A percentile compares a stretch with the other conserved stretches of the same genome.
phyloP scores from a whole-genome alignment of 2,888 invertebrate species.

The Lottia gigantea region DNA sequence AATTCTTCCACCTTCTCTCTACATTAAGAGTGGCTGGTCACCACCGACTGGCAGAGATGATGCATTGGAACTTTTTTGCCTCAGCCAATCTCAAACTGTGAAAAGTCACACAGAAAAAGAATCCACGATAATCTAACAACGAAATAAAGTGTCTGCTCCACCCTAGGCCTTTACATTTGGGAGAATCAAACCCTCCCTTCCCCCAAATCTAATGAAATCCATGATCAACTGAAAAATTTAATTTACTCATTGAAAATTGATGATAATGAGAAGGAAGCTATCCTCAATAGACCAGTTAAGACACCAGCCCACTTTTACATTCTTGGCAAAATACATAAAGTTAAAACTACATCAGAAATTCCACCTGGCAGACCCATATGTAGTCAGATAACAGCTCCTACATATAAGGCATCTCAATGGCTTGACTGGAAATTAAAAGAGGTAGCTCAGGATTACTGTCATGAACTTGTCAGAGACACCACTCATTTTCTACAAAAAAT shows the following conservation, averaged over 20 bases:
- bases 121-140: no score
- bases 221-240: background rate
- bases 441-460: no score
- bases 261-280: background rate
- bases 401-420: background rate
- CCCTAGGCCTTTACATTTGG: no score
- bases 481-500: no score
- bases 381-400: background rate
- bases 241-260: background rate
- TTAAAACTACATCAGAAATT: background rate
- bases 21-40: conserved; percentile 14
- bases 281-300: background rate
- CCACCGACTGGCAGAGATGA: no score
- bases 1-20: background rate
- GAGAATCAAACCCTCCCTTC: no score
- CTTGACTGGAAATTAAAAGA: background rate
- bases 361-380: conserved; percentile 12
- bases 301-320: conserved; percentile 9
- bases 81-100: no score
- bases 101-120: no score
- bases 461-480: no score
- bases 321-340: conserved; percentile 13
- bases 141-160: no score
- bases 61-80: no score
- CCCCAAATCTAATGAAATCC: background rate